Conservation (phyloP, 2,113 vertebrate species). For the Festucalex cinctus region DNA sequence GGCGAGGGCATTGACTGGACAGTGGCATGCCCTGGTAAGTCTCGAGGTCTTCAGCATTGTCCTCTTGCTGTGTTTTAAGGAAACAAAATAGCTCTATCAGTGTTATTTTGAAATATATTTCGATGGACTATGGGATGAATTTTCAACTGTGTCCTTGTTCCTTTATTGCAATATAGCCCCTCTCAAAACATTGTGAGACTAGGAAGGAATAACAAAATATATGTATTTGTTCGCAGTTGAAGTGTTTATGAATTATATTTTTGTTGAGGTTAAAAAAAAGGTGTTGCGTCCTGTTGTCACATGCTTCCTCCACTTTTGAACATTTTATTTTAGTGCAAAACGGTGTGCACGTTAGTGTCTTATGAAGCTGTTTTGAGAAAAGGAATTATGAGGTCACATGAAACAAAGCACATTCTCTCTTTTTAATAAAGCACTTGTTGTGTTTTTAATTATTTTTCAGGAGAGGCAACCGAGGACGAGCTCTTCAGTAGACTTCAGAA, state of each 20-base stretch:
- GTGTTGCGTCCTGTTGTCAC: not conserved
- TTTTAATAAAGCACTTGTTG: constrained; percentile 3
- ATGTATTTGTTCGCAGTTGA: not conserved
- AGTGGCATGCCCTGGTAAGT: constrained; percentile 71
- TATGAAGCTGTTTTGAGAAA: constrained; percentile 1
- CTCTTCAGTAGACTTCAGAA: constrained; percentile 92
- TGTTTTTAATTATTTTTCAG: constrained; percentile 66
- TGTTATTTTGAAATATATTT: not conserved
- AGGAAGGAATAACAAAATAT: not conserved
- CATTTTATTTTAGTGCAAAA: not conserved
- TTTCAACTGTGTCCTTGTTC: not conserved
- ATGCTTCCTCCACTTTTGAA: not conserved
- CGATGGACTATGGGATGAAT: not conserved
- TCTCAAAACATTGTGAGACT: not conserved
- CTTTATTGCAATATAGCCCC: not conserved
- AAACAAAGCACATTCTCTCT: not conserved
- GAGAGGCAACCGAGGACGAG: constrained; percentile 95
- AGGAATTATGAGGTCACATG: not conserved
- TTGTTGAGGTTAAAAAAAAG: not conserved
- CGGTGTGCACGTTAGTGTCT: not conserved
- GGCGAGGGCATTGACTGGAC: constrained; percentile 63
- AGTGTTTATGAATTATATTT: not conserved
- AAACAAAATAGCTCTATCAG: constrained; percentile 22
- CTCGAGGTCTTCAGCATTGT: constrained; percentile 61
- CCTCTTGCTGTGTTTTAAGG: constrained; percentile 51